phyloP scores from a whole-genome alignment of 1,140 invertebrate species.

The Zaprionus tsacasi region DNA sequence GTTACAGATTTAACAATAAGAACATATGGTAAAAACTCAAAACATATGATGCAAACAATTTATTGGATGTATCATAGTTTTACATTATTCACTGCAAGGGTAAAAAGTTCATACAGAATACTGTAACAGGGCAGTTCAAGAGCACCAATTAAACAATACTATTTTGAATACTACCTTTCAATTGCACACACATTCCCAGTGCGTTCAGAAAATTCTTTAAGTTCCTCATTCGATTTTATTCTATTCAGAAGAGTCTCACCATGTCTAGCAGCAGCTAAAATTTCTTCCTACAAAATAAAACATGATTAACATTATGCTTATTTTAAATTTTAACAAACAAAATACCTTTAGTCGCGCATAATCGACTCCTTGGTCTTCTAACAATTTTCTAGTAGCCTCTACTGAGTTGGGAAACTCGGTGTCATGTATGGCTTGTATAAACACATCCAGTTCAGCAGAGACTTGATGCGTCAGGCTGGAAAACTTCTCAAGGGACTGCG shows the following conservation, averaged over 20 bases:
- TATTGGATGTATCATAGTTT: background rate
- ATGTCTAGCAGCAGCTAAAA: conserved; percentile 91
- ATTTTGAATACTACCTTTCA: conserved; percentile 88
- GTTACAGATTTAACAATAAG: background rate
- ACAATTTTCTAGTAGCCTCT: conserved; percentile 88
- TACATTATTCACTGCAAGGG: background rate
- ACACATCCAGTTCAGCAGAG: conserved; percentile 92
- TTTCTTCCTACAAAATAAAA: conserved; percentile 87
- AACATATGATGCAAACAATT: background rate
- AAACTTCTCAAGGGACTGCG: conserved; percentile 97
- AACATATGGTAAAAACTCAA: background rate
- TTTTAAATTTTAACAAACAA: background rate
- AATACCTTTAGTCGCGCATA: conserved; percentile 88
- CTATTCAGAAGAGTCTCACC: conserved; percentile 92
- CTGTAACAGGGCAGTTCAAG: conserved; percentile 36
- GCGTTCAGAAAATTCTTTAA: conserved; percentile 86
- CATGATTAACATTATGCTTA: background rate
- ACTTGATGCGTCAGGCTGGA: conserved; percentile 95
- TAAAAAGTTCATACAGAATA: conserved; percentile 29
- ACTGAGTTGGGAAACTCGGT: conserved; percentile 94
- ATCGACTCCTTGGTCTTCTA: conserved; percentile 88
- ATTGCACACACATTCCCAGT: conserved; percentile 96
- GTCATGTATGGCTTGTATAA: conserved; percentile 92
- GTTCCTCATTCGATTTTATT: conserved; percentile 86
- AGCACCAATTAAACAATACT: conserved; percentile 27